Base-by-base conservation (phyloP, 2,797 vertebrate genomes). In the Eidolon dupreanum region DNA sequence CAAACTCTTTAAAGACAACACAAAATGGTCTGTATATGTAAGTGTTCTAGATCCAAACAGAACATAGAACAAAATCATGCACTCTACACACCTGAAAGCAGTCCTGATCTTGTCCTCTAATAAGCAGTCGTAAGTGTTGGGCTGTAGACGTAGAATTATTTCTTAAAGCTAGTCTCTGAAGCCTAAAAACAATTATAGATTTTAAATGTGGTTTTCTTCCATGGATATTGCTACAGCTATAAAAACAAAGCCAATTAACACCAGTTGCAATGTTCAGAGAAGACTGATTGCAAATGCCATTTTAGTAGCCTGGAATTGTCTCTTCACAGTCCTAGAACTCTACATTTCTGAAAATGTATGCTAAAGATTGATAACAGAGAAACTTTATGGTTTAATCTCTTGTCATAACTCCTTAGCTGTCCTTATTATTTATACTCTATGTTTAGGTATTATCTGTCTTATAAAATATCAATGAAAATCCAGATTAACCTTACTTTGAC, bases 31-130 rank as follows among this genome's bases (percentile, higher is more conserved):
- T 81, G 10, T 8, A 94, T 5, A 19, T 26, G 1, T 51, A 33
- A 87, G 33, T 70, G 22, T 28, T 63, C 63, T 78, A 43, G 53
- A 68, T 33, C 15, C 46, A 36, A 59, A 88, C 5, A 61, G 63
- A 73, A 88, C 6, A 46, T 0, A 57, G 20, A 71, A 61, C 9
- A 78, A 81, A 73, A 49, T 4, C 4, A 22, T 0, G 10, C 28
- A 83, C 16, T 36, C 28, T 46, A 90, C 97, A 17, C 97, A 99
- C 99, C 99, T 99, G 99, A 98, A 99, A 99, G 98, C 99, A 99
- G 96, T 99, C 99, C 96, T 99, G 99, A 98, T 99, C 99, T 96
- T 99, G 99, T 93, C 99, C 99, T 96, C 99, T 99, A 97, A 99
- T 99, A 53, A 99, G 97, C 61, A 99, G 95, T 33, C 99, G 99